phyloP scores from a whole-genome alignment of 1,140 invertebrate genomes.

The Zaprionus africanus region DNA sequence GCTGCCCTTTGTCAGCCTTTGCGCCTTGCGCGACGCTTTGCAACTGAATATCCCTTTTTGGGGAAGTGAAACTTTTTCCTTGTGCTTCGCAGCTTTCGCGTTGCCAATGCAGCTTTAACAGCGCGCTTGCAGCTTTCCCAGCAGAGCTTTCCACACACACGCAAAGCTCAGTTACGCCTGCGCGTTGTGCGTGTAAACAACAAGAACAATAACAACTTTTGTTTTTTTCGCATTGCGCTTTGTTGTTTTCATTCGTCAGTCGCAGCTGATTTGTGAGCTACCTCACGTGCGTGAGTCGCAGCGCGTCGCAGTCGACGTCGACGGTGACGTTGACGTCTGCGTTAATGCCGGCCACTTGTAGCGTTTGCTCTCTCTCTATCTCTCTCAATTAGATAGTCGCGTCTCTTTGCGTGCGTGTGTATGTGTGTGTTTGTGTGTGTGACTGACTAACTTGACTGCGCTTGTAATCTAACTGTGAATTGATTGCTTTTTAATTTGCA shows the following conservation, averaged over 20 bases:
- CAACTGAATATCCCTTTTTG: slow-evolving; percentile 56
- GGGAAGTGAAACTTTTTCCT: slow-evolving; percentile 37
- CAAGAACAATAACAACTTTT: slow-evolving; percentile 11
- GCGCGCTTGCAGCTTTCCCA: slow-evolving; percentile 34
- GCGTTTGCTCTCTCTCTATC: slow-evolving; percentile 28
- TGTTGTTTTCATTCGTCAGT: slow-evolving; percentile 39
- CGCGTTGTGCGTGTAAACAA: slow-evolving; percentile 59
- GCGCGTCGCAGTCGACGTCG: not conserved
- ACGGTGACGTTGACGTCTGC: slow-evolving; percentile 20
- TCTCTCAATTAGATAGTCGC: not conserved
- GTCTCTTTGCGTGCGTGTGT: not conserved
- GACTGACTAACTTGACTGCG: slow-evolving; percentile 15
- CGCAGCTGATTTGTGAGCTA: slow-evolving; percentile 50
- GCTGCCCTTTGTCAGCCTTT: slow-evolving; percentile 15
- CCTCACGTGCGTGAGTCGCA: slow-evolving; percentile 46
- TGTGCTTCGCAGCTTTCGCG: slow-evolving; percentile 50
- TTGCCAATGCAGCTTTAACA: slow-evolving; percentile 49
- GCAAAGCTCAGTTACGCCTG: slow-evolving; percentile 66
- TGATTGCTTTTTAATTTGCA: slow-evolving; percentile 54
- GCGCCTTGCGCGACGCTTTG: slow-evolving; percentile 61
- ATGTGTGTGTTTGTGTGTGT: not conserved
- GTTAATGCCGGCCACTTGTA: slow-evolving; percentile 62
- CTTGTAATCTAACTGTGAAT: slow-evolving; percentile 32
- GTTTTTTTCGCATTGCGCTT: slow-evolving; percentile 35
- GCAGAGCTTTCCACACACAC: slow-evolving; percentile 10